These are phyloP conservation scores for Oncorhynchus nerka DNA, from an alignment of 2,113 vertebrate genomes.

Conservation along the genomic window DNA sequence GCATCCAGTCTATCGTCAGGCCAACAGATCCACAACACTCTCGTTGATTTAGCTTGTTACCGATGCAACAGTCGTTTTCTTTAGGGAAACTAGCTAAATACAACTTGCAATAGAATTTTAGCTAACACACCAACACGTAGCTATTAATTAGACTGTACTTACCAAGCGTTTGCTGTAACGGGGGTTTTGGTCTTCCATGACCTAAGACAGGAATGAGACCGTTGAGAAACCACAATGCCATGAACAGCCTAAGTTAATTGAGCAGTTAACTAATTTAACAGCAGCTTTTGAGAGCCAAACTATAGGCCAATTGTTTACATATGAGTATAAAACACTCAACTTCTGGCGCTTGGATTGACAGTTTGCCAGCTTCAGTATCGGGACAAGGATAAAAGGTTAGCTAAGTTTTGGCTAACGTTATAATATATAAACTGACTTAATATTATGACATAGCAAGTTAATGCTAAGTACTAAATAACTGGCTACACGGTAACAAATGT, in stretches of 20 bases:
- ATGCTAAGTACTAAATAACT: too few species aligned
- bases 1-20: constrained; percentile 22
- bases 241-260: too few species aligned
- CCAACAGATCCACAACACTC: background rate
- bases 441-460: too few species aligned
- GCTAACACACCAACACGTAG: too few species aligned
- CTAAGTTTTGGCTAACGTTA: background rate
- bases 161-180: constrained; percentile 97
- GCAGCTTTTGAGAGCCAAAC: too few species aligned
- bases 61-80: background rate
- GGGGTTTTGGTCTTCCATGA: constrained; percentile 85
- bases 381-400: background rate
- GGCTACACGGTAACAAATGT: too few species aligned
- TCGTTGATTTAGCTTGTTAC: background rate
- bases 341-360: background rate
- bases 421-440: too few species aligned
- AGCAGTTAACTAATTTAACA: too few species aligned
- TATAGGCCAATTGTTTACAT: too few species aligned
- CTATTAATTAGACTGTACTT: constrained; percentile 56
- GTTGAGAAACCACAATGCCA: background rate
- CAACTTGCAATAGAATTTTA: too few species aligned
- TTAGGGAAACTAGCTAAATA: background rate
- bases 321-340: too few species aligned
- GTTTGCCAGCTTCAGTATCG: background rate
- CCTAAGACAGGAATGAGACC: constrained; percentile 8